A percentile compares a stretch with the other conserved stretches of the same genome.
Evolutionary conservation across 2,888 invertebrate species (phyloP).

Genomic region (Drosophila recens): DNA sequence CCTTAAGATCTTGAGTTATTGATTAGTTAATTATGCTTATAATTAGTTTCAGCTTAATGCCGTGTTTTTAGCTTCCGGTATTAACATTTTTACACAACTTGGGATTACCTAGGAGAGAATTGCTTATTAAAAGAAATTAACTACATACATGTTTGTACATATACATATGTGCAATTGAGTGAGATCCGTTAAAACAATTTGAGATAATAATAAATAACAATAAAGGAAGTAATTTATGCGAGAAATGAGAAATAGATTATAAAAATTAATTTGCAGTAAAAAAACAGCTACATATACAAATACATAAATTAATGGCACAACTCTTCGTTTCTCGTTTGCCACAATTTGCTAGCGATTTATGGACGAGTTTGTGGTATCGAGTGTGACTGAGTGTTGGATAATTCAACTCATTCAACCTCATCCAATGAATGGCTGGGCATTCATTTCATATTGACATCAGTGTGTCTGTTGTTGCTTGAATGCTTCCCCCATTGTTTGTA

Average conservation of each 20-base stretch:
- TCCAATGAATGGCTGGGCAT: conserved; percentile 35
- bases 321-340: background rate
- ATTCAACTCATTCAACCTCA: conserved; percentile 42
- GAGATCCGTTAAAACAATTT: conserved; percentile 5
- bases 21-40: conserved; percentile 14
- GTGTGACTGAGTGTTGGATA: conserved; percentile 36
- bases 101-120: conserved; percentile 3
- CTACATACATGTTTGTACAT: background rate
- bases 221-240: conserved; percentile 13
- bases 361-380: conserved; percentile 15
- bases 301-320: conserved; percentile 1
- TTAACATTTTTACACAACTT: background rate
- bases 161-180: background rate
- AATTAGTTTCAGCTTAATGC: conserved; percentile 16
- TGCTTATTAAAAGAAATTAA: background rate
- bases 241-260: conserved; percentile 4
- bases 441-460: conserved; percentile 47
- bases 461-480: conserved; percentile 25
- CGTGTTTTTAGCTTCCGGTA: conserved; percentile 16
- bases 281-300: background rate
- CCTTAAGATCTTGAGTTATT: conserved; percentile 14
- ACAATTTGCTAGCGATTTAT: conserved; percentile 6
- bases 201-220: conserved; percentile 1
- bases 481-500: conserved; percentile 32
- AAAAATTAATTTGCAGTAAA: background rate